Evolutionary conservation across 2,113 vertebrate genomes (phyloP), one percentile per base, ranked within the genome.

Genomic region (Gobio gobio): DNA sequence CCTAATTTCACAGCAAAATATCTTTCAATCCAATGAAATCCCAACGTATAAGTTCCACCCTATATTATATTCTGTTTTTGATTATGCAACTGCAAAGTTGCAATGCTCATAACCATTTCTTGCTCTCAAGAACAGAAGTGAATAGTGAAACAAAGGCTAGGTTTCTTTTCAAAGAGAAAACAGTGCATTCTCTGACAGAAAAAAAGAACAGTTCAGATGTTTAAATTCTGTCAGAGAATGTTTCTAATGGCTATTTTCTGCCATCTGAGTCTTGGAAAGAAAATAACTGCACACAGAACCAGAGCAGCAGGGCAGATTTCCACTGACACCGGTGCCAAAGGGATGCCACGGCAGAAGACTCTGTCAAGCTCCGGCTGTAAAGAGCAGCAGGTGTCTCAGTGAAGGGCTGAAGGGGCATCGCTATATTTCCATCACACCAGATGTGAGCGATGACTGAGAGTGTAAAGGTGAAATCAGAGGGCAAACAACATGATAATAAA

Each of bases 321-420:
- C 79, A 33, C 63, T 36, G 79, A 68, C 79, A 68, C n/a, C 59
- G 3, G 78, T 64, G 78, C 43, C 78, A 81, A 68, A 68, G 61
- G 61, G 45, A n/a, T 22, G 61, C 61, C 78, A 81, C 10, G 24
- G 78, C 45, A 64, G 26, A 20, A 51, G 24, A 13, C 61, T 49
- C 61, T 68, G 78, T 81, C 61, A 81, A 49, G 61, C 43, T 68
- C 63, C 18, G 63, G 78, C 45, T 81, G 78, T 68, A 81, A 66
- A 81, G 61, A 81, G 78, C 78, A 81, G 78, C 78, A 81, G 78
- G 78, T 81, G 59, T 66, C 61, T 33, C 63, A 13, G 45, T n/a
- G 61, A 45, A 51, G 74, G 61, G 59, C 26, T 81, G 45, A 63
- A 49, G 78, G 78, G 78, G 61, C 61, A 49, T 29, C 3, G 43